A percentile compares a stretch with the other conserved stretches of the same genome.
Evolutionary conservation across 2,113 vertebrate species (phyloP).

Genomic region (Cyanoramphus novaezelandiae): DNA sequence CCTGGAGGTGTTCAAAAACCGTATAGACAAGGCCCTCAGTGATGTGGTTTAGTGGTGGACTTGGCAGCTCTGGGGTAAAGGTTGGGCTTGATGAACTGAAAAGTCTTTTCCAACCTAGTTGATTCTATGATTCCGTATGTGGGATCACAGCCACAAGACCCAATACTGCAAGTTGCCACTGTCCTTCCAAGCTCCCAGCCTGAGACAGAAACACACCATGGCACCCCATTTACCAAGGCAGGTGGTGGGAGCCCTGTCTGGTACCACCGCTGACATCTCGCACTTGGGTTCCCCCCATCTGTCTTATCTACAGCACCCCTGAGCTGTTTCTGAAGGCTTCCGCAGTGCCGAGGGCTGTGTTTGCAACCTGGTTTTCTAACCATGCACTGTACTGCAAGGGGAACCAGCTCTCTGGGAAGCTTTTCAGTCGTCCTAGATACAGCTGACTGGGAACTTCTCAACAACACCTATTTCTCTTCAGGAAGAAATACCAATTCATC

Average conservation of each 20-base stretch:
- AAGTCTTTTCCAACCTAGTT: background rate
- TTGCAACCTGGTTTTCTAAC: background rate
- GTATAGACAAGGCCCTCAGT: background rate
- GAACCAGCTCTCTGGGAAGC: background rate
- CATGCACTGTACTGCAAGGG: background rate
- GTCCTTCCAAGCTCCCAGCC: background rate
- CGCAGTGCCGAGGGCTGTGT: fast-evolving
- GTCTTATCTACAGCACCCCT: fast-evolving
- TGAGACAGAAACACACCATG: background rate
- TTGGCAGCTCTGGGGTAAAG: background rate
- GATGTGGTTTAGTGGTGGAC: background rate
- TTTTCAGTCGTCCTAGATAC: background rate
- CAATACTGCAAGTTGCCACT: background rate
- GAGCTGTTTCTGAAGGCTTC: background rate
- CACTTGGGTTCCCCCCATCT: background rate
- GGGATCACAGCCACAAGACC: background rate
- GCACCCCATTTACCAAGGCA: background rate
- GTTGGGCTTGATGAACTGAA: background rate
- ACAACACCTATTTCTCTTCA: background rate
- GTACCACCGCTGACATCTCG: background rate
- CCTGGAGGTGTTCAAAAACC: background rate
- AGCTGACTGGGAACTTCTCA: background rate
- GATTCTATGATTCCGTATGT: background rate
- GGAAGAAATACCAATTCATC: background rate
- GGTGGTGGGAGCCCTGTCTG: background rate